These are phyloP conservation scores for Stenoptilia bipunctidactyla DNA, from an alignment of 2,888 invertebrate species.

Conservation along the genomic window DNA sequence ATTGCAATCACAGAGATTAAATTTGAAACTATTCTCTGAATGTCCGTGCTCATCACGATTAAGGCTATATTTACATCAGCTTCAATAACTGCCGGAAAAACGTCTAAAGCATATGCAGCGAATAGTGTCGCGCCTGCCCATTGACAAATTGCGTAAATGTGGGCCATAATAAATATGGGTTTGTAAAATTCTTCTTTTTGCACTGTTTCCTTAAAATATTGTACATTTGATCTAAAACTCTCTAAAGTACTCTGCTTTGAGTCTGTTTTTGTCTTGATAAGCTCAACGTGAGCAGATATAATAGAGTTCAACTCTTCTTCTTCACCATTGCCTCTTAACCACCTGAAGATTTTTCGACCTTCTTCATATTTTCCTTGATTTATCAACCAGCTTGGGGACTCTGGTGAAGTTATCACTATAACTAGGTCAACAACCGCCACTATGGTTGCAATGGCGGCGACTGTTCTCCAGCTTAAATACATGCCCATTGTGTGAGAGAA, in stretches of 20 bases:
- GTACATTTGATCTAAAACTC: constrained; percentile 10
- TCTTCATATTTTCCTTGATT: constrained; percentile 60
- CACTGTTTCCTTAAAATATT: constrained; percentile 21
- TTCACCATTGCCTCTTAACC: constrained; percentile 57
- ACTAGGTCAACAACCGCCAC: constrained; percentile 50
- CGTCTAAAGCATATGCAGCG: constrained; percentile 30
- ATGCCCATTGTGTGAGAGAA: constrained; percentile 71
- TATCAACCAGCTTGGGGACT: constrained; percentile 75
- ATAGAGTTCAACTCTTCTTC: constrained; percentile 41
- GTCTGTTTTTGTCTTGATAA: constrained; percentile 26
- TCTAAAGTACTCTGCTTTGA: constrained; percentile 2
- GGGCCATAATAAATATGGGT: constrained; percentile 39
- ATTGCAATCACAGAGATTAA: constrained; percentile 29
- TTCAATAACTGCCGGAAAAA: constrained; percentile 30
- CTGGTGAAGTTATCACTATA: constrained; percentile 49
- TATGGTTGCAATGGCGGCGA: constrained; percentile 51
- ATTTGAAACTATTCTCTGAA: constrained; percentile 33
- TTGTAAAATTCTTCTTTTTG: constrained; percentile 37
- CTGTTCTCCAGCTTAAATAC: constrained; percentile 61
- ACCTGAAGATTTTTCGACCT: constrained; percentile 61
- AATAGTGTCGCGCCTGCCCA: constrained; percentile 36
- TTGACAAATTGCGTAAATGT: constrained; percentile 32
- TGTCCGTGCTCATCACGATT: constrained; percentile 29
- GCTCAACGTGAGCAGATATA: constrained; percentile 33
- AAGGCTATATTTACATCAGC: constrained; percentile 24